Percentiles rank a stretch among this genome's conserved stretches.
phyloP scores from a whole-genome alignment of 2,797 vertebrate genomes.

The Anas georgica region DNA sequence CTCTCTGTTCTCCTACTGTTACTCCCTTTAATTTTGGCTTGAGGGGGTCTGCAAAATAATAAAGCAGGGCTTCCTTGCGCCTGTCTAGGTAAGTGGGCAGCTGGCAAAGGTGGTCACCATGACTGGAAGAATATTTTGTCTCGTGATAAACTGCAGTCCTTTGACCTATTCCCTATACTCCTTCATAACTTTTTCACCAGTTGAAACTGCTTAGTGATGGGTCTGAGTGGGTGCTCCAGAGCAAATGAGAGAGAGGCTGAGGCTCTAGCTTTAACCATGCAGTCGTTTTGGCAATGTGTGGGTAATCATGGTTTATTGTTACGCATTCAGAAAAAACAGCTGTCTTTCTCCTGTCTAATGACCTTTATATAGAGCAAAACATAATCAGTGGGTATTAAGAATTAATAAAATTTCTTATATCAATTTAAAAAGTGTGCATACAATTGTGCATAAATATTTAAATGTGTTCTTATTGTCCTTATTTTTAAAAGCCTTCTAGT shows the following conservation, averaged over 20 bases:
- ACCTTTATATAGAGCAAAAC: neutral
- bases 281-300: neutral
- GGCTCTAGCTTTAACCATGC: neutral
- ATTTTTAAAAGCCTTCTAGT: neutral
- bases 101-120: neutral
- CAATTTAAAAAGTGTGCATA: neutral
- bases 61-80: neutral
- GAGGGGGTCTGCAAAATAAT: neutral
- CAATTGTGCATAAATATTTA: conserved; percentile 12
- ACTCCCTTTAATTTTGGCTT: neutral
- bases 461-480: neutral
- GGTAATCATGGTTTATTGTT: neutral
- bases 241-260: neutral
- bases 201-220: neutral
- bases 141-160: neutral
- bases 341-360: conserved; percentile 8
- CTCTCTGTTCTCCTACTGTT: neutral
- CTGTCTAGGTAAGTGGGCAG: neutral
- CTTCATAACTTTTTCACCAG: neutral
- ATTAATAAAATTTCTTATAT: conserved; percentile 19
- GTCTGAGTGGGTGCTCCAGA: neutral
- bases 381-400: conserved; percentile 6
- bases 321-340: neutral
- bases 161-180: neutral
- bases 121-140: neutral